Conservation (phyloP, 2,113 vertebrate genomes). For the Leptodactylus fuscus region DNA sequence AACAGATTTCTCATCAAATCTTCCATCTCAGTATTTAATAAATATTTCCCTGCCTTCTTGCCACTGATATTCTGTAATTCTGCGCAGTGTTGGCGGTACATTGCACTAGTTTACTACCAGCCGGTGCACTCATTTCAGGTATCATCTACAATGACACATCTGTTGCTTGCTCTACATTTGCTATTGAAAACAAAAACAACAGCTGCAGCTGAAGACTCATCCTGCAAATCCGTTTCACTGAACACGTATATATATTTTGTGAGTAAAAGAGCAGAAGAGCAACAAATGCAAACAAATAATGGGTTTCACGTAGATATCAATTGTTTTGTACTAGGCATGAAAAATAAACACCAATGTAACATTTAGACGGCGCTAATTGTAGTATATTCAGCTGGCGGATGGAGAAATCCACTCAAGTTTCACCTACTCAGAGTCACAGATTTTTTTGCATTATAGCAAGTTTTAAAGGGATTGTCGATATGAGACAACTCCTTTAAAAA, state of each 20-base stretch:
- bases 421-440: background rate
- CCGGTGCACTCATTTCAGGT: constrained; percentile 21
- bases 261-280: constrained; percentile 34
- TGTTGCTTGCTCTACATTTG: constrained; percentile 30
- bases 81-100: background rate
- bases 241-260: constrained; percentile 57
- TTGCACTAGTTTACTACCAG: background rate
- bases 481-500: background rate
- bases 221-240: constrained; percentile 54
- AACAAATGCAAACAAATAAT: constrained; percentile 59
- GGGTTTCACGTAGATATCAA: constrained; percentile 54
- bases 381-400: constrained; percentile 17
- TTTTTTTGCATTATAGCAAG: background rate
- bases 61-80: background rate
- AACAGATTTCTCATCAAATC: too few species aligned
- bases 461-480: background rate
- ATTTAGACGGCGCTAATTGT: constrained; percentile 42
- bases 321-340: constrained; percentile 35
- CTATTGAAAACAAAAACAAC: constrained; percentile 51
- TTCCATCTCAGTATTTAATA: too few species aligned
- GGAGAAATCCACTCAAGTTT: background rate
- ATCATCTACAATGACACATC: background rate
- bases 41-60: background rate
- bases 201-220: constrained; percentile 54
- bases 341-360: constrained; percentile 42